Evolutionary conservation across 2,888 invertebrate genomes (phyloP).

Genomic region (Epicampocera succincta): DNA sequence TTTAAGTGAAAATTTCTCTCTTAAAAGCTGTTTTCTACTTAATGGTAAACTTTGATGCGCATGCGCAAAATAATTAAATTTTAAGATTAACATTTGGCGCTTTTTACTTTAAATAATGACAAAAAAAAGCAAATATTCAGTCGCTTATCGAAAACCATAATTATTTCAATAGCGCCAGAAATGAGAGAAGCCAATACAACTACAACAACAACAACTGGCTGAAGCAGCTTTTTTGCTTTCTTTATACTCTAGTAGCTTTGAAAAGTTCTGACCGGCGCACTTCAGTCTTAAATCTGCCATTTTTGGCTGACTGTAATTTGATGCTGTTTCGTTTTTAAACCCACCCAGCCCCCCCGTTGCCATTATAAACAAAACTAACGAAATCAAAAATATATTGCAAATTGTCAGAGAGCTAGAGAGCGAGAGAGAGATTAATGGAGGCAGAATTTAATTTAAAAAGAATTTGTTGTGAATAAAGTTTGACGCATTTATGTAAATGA

Average conservation of each 20-base stretch:
- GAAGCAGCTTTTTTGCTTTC: constrained; percentile 49
- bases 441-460: not conserved
- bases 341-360: constrained; percentile 22
- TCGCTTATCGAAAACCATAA: not conserved
- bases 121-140: constrained; percentile 2
- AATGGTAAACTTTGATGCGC: constrained; percentile 72
- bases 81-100: constrained; percentile 34
- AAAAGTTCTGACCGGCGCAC: constrained; percentile 72
- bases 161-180: not conserved
- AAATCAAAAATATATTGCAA: not conserved
- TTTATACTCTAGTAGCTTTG: constrained; percentile 55
- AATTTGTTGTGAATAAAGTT: not conserved
- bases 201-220: constrained; percentile 26
- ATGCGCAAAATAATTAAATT: constrained; percentile 74
- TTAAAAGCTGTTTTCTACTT: constrained; percentile 26
- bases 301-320: constrained; percentile 82
- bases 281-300: constrained; percentile 74
- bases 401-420: constrained; percentile 11
- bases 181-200: not conserved
- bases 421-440: not conserved
- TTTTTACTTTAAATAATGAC: constrained; percentile 24
- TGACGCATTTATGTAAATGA: constrained; percentile 24
- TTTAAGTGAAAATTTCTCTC: not conserved
- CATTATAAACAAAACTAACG: constrained; percentile 11
- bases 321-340: constrained; percentile 70